Base-by-base conservation (phyloP, 2,888 invertebrate species). In the Melanotus villosus region DNA sequence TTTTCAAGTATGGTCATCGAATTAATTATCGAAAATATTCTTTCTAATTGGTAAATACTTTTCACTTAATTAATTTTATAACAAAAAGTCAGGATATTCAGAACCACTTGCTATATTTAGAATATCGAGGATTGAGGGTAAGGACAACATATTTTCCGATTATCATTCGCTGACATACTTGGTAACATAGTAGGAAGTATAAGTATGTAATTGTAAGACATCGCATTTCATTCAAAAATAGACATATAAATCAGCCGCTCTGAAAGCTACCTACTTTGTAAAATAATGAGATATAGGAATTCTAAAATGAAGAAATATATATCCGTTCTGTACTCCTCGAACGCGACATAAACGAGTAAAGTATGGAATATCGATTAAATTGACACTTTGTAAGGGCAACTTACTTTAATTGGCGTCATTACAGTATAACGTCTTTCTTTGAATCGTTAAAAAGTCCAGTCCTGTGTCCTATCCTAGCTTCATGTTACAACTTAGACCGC, bases 401-500 rank as follows among this genome's bases (percentile, higher is more conserved):
- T 58, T 52, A 52, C 36, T 65, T 65, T 65, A 65, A 65, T 65
- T 65, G 65, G 50, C 26, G 59, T 65, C 43, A 65, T 52, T 65
- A 59, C 58, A 6, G 23, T 54, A 30, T 67, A 60, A 67, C 54
- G 60, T 67, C 66, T 60, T 67, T 60, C 60, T 67, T 52, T 60
- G 59, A 66, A 60, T 60, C 66, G 50, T 60, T 66, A 60, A 60
- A n/a, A 65, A 54, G 52, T 66, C 60, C 43, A 43, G 36, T 52
- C 38, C 47, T 54, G 43, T 65, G 52, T 58, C 58, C 68, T 54
- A 58, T 64, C 63, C 64, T 68, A 68, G 68, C 59, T 64, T 23
- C 41, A 43, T 59, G 58, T 68, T 60, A 67, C 60, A 60, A 19
- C 57, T 60, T 47, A 63, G 62, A 65, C 77, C 79, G 79, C 80